A percentile compares a stretch with the other conserved stretches of the same genome.
Evolutionary conservation across 2,797 vertebrate species (phyloP).

Genomic region (Takifugu rubripes): DNA sequence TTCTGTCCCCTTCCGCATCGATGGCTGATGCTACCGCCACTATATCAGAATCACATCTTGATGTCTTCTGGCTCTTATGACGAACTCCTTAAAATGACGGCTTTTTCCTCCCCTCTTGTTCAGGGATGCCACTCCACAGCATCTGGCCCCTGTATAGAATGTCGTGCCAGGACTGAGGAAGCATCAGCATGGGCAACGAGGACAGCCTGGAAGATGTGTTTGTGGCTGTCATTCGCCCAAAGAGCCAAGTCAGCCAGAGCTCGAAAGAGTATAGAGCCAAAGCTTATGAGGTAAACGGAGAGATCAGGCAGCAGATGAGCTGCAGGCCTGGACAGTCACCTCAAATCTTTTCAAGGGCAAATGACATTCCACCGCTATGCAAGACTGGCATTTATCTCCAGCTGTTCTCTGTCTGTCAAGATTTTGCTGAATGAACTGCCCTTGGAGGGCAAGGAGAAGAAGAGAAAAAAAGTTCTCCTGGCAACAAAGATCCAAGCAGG

Average conservation of each 20-base stretch:
- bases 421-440: constrained; percentile 95
- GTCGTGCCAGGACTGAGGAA: constrained; percentile 43
- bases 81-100: no score
- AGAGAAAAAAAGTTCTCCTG: constrained; percentile 90
- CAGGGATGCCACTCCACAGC: constrained; percentile 64
- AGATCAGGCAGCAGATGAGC: neutral
- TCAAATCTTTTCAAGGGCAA: no score
- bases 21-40: no score
- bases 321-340: neutral
- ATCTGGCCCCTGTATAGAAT: constrained; percentile 51
- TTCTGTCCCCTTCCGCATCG: no score
- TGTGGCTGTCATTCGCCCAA: constrained; percentile 95
- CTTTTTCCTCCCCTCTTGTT: constrained; percentile 10
- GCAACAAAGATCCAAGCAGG: constrained; percentile 85
- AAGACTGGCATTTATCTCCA: neutral
- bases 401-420: constrained; percentile 56
- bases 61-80: constrained; percentile 28
- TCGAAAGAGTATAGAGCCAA: constrained; percentile 97
- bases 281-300: constrained; percentile 87
- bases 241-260: constrained; percentile 92
- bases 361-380: no score
- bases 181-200: constrained; percentile 87
- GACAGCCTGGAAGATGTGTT: constrained; percentile 87
- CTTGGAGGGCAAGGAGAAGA: constrained; percentile 96
- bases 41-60: no score